These are phyloP conservation scores for Agrochola macilenta DNA, from an alignment of 2,888 invertebrate genomes.

Conservation along the genomic window DNA sequence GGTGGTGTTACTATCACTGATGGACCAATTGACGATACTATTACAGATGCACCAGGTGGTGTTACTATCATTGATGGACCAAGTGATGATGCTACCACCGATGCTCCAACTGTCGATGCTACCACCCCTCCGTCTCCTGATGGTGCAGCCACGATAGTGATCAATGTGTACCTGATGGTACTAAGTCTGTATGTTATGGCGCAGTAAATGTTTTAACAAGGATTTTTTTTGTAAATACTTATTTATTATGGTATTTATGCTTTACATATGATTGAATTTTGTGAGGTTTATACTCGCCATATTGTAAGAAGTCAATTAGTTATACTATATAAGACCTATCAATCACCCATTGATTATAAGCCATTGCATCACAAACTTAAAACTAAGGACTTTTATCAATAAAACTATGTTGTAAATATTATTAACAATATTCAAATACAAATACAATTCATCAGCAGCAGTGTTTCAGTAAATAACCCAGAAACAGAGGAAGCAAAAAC, in stretches of 20 bases:
- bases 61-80: not conserved
- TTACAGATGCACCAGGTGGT: not conserved
- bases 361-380: not conserved
- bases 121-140: not conserved
- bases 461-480: conserved; percentile 12
- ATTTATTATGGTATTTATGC: not conserved
- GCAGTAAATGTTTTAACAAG: not conserved
- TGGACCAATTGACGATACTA: not conserved
- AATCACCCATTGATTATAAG: too few relatives aligned
- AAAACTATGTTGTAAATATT: not conserved
- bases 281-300: not conserved
- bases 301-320: not conserved
- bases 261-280: conserved; percentile 1
- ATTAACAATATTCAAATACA: not conserved
- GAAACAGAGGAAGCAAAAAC: conserved; percentile 25
- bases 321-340: not conserved
- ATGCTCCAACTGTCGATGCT: not conserved
- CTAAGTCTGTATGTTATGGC: conserved; percentile 36
- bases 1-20: not conserved
- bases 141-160: conserved; percentile 30
- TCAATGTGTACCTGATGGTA: conserved; percentile 35
- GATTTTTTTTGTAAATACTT: conserved; percentile 2
- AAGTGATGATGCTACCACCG: not conserved
- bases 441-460: not conserved
- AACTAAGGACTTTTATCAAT: not conserved